Evolutionary conservation across 2,797 vertebrate genomes (phyloP), one percentile per base, ranked within the genome.

Genomic region (Premnoplex brunnescens): DNA sequence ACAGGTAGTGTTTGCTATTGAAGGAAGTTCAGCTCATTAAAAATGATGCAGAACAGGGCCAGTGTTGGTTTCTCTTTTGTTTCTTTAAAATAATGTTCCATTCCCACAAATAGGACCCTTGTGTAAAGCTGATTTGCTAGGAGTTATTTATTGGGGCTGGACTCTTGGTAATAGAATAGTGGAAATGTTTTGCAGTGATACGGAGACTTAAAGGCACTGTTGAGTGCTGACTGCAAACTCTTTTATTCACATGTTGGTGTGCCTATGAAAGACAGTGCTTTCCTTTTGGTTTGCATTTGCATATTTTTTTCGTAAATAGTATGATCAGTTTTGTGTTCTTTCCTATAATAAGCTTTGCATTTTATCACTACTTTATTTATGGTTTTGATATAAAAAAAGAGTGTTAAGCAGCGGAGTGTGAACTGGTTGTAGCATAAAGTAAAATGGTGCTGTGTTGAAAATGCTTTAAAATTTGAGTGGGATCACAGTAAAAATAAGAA

Each of bases 61-160:
- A 27, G 56, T 2, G 0, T 3, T 54, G 34, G 6, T 71, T 79
- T 73, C n/a, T 51, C 3, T 34, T 63, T 34, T 0, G 0, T 27
- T 83, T 30, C 9, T 46, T 51, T 52, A 20, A 49, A 63, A 6
- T 22, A 14, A 23, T 1, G 1, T 15, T 26, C 6, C 0, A 0
- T 64, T 49, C 12, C 30, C 10, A 1, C 17, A 32, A 3, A 0
- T 1, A 21, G 59, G 17, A 37, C 15, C 5, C 60, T 10, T 26
- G 5, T 15, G 19, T 59, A 20, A 79, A 36, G 23, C 20, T 39
- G 15, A 9, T 34, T 37, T 11, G 2, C 2, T 49, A 7, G 28
- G 12, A 36, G 13, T 15, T 55, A 12, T 0, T 6, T 34, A 7
- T 3, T 14, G 4, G 14, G 5, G 6, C 22, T 52, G 32, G 62